These are phyloP conservation scores for Sialia sialis DNA, from an alignment of 2,113 vertebrate genomes.

Conservation along the genomic window DNA sequence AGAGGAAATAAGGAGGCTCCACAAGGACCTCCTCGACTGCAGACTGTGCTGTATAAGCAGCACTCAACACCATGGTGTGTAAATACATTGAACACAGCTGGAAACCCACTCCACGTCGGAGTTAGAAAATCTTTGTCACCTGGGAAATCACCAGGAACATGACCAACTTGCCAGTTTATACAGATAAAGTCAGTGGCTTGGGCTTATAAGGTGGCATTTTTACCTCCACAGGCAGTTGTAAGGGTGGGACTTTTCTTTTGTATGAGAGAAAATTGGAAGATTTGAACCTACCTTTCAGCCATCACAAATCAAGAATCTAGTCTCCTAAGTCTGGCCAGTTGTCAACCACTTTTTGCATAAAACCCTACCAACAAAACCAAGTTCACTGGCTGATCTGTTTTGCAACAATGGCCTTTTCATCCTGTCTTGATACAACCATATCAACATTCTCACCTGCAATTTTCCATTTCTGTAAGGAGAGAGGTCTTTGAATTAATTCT, in stretches of 20 bases:
- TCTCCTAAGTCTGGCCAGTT: not conserved
- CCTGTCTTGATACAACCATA: not conserved
- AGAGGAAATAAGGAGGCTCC: not conserved
- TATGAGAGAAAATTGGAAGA: not conserved
- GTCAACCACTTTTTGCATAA: not conserved
- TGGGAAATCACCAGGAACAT: not conserved
- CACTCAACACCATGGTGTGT: no score
- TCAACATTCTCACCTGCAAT: not conserved
- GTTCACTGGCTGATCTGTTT: not conserved
- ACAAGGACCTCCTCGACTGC: not conserved
- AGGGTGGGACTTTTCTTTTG: not conserved
- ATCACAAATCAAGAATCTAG: not conserved
- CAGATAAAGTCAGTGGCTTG: not conserved
- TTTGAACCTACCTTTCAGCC: not conserved
- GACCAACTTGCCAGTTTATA: not conserved
- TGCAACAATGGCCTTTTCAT: not conserved
- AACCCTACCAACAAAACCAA: not conserved
- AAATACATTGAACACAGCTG: not conserved
- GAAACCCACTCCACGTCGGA: accelerated
- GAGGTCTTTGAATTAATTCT: not conserved
- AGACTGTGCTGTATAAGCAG: not conserved
- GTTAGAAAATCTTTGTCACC: not conserved
- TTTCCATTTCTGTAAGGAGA: not conserved
- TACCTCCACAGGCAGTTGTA: not conserved
- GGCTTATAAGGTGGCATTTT: not conserved